Conservation (phyloP, 2,888 invertebrate genomes). For the Coleophora deauratella region DNA sequence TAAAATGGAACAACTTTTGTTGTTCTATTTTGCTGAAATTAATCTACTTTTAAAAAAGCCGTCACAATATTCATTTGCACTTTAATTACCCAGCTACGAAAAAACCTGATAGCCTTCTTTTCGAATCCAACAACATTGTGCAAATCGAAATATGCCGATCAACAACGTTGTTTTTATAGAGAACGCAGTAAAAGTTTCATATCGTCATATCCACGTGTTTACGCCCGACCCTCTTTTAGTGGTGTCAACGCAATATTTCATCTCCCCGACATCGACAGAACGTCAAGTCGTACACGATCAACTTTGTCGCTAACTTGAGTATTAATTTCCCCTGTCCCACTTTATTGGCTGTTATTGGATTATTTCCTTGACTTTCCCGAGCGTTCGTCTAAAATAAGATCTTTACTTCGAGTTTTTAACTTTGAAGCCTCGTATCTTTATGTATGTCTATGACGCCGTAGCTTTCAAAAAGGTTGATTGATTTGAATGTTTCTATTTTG, state of each 20-base stretch:
- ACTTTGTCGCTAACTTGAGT: constrained; percentile 53
- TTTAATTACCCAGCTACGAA: too few relatives aligned
- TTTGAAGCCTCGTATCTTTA: too few relatives aligned
- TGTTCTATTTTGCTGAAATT: too few relatives aligned
- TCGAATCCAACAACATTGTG: too few relatives aligned
- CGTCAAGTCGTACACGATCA: constrained; percentile 56
- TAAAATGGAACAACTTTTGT: too few relatives aligned
- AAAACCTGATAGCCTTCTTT: too few relatives aligned
- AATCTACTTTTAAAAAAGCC: too few relatives aligned
- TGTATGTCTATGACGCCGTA: too few relatives aligned
- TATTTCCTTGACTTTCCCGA: constrained; percentile 49
- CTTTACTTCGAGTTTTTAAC: constrained; percentile 30
- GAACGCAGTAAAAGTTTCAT: neutral
- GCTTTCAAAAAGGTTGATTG: too few relatives aligned
- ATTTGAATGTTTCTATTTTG: too few relatives aligned
- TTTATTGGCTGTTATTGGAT: constrained; percentile 62
- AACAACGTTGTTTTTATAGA: constrained; percentile 4
- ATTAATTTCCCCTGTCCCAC: constrained; percentile 59
- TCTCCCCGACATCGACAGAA: constrained; percentile 51
- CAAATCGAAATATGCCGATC: constrained; percentile 5
- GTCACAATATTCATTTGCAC: too few relatives aligned
- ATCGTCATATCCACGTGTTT: neutral
- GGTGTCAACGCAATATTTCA: constrained; percentile 49
- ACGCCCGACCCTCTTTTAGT: constrained; percentile 13
- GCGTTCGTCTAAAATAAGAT: constrained; percentile 43